phyloP scores from a whole-genome alignment of 1,140 invertebrate genomes.

The Melitaea cinxia region DNA sequence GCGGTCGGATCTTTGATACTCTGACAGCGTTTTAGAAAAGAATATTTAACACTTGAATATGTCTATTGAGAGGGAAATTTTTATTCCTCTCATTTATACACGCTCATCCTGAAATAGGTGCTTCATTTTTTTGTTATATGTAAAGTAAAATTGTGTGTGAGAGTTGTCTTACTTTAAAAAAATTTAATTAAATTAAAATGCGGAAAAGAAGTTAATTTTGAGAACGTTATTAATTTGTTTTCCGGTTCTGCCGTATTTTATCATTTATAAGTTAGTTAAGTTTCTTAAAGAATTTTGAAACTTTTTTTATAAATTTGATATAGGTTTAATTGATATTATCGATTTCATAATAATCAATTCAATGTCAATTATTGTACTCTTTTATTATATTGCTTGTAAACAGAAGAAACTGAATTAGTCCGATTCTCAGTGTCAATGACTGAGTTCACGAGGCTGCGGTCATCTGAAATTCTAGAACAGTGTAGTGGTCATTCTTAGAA shows the following conservation, averaged over 20 bases:
- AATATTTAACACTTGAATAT: slow-evolving; percentile 68
- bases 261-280: no score
- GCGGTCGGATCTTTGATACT: slow-evolving; percentile 70
- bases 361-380: background rate
- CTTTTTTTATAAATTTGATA: no score
- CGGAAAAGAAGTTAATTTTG: no score
- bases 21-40: slow-evolving; percentile 69
- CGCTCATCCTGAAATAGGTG: no score
- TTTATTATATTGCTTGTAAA: slow-evolving; percentile 17
- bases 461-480: slow-evolving; percentile 69
- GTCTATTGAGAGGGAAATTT: slow-evolving; percentile 10
- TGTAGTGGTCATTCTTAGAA: slow-evolving; percentile 55
- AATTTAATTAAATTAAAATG: no score
- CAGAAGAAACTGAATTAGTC: slow-evolving; percentile 55
- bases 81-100: background rate
- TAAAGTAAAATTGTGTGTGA: no score
- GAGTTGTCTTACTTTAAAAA: no score
- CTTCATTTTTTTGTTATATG: no score
- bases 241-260: no score
- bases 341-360: background rate
- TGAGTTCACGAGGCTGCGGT: slow-evolving; percentile 59
- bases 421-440: slow-evolving; percentile 64
- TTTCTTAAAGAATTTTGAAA: no score
- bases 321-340: no score
- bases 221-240: no score